Evolutionary conservation across 1,140 invertebrate species (phyloP).

Genomic region (Semibalanus balanoides): DNA sequence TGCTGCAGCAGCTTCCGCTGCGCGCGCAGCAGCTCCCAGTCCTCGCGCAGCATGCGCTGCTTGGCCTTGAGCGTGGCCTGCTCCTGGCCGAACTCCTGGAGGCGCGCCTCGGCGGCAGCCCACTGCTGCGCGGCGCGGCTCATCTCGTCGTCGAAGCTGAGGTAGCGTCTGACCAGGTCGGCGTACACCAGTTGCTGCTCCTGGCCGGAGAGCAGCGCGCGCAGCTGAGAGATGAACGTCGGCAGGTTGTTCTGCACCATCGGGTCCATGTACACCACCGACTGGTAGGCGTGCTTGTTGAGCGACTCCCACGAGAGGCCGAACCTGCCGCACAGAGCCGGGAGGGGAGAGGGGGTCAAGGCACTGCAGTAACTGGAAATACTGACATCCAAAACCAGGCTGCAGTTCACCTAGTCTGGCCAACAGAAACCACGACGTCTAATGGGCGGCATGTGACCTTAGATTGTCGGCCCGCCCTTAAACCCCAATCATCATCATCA

Average conservation of each 20-base stretch:
- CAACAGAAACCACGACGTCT: no score
- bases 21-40: slow-evolving; percentile 40
- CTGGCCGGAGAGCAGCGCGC: slow-evolving; percentile 16
- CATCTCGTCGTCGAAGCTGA: slow-evolving; percentile 48
- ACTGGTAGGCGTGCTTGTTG: slow-evolving; percentile 46
- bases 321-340: slow-evolving; percentile 30
- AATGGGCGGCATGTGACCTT: no score
- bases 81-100: slow-evolving; percentile 39
- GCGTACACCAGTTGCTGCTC: slow-evolving; percentile 29
- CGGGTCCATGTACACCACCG: slow-evolving; percentile 44
- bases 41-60: slow-evolving; percentile 39
- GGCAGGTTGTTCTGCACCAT: slow-evolving; percentile 43
- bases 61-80: slow-evolving; percentile 37
- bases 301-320: slow-evolving; percentile 45
- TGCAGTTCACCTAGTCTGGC: no score
- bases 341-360: no score
- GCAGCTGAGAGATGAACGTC: slow-evolving; percentile 39
- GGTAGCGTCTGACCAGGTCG: slow-evolving; percentile 38
- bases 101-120: slow-evolving; percentile 42
- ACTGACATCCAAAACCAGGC: no score
- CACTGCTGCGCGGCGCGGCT: slow-evolving; percentile 41
- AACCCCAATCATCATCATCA: no score
- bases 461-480: no score
- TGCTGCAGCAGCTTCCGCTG: slow-evolving; percentile 37
- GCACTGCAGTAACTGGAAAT: no score